Evolutionary conservation across 2,797 vertebrate species (phyloP), one percentile per base, ranked within the genome.

Genomic region (Hipposideros larvatus): DNA sequence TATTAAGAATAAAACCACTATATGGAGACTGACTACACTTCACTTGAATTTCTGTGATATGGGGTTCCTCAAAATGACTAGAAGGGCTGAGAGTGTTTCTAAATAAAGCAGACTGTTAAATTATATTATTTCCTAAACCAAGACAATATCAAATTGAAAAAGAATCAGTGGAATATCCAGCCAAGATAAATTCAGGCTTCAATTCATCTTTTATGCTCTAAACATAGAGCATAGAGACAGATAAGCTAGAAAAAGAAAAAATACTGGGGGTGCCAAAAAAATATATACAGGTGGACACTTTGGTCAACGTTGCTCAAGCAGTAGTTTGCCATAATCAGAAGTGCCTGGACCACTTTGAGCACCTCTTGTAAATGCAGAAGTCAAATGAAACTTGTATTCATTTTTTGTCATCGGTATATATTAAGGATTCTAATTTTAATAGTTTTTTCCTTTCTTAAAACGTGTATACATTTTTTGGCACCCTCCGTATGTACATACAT

Each of bases 11-110:
- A 7, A 55, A 82, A 92, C 14, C 15, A 78, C 51, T 77, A 7
- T 88, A 26, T 65, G 68, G 65, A 89, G 43, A 92, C 53, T 55
- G 59, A 93, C 82, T 87, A 31, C 51, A 68, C 68, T 95, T 93
- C 65, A 83, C 18, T 48, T 75, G 34, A 51, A 85, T 96, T 95
- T 95, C 86, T 92, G 57, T 77, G 74, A 87, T 53, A 59, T 93
- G 55, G 53, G 34, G 31, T 82, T 31, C 75, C 57, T 80, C 41
- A 82, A 83, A 88, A 95, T 48, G 34, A 82, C 43, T 74, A 21
- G 34, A 74, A 94, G 28, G 53, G 14, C 14, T 79, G 24, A 16
- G 51, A 65, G 34, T 3, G 7, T 37, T 94, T 89, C 79, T 91
- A 22, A 87, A 84, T 66, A 96, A 92, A 80, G 55, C 63, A 70